Evolutionary conservation across 2,888 invertebrate genomes (phyloP).

Genomic region (Caenorhabditis plicata): DNA sequence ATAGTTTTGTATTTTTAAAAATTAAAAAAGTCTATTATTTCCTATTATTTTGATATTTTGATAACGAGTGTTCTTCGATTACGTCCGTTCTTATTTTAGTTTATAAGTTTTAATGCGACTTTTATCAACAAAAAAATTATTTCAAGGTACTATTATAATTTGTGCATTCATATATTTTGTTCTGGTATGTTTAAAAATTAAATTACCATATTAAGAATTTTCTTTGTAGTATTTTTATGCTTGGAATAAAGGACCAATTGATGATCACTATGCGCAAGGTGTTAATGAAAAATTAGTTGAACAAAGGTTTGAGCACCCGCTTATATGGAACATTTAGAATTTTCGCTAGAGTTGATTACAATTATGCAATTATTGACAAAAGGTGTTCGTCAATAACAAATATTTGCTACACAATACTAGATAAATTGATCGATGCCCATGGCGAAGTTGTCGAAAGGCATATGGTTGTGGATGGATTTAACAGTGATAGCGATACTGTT

Average conservation of each 20-base stretch:
- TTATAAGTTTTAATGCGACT: too few species aligned
- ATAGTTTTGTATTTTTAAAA: too few species aligned
- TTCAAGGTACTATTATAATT: slow-evolving; percentile 8
- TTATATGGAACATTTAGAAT: background rate
- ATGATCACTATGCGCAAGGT: slow-evolving; percentile 24
- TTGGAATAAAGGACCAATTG: too few species aligned
- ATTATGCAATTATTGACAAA: background rate
- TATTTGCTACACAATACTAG: slow-evolving; percentile 20
- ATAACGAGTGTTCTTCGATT: too few species aligned
- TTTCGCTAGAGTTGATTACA: background rate
- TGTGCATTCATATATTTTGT: slow-evolving; percentile 13
- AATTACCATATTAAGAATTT: too few species aligned
- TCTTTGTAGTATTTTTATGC: too few species aligned
- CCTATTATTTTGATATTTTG: too few species aligned
- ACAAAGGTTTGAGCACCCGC: slow-evolving; percentile 1
- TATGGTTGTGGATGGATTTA: slow-evolving; percentile 44
- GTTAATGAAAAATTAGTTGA: slow-evolving; percentile 14
- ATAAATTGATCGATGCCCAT: slow-evolving; percentile 18
- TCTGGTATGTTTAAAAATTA: slow-evolving; percentile 12
- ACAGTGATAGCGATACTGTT: slow-evolving; percentile 47
- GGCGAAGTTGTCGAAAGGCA: slow-evolving; percentile 39
- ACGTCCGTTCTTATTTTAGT: too few species aligned
- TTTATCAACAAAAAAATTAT: slow-evolving; percentile 8
- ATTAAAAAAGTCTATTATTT: too few species aligned
- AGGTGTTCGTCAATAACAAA: slow-evolving; percentile 21